Base-by-base conservation (phyloP, 2,113 vertebrate species). In the Pipa parva region DNA sequence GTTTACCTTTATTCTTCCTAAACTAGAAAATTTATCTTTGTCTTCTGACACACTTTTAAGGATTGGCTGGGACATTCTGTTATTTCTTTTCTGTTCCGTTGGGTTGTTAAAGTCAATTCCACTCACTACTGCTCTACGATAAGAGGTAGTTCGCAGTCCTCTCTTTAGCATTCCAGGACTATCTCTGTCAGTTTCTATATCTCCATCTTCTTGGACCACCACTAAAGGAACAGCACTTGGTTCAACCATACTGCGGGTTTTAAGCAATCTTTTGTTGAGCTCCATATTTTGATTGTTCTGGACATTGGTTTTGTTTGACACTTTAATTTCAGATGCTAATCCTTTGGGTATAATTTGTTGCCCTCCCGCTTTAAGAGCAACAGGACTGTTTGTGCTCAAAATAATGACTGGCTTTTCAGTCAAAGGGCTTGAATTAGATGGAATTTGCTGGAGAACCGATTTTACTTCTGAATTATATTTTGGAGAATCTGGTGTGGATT, bases 131-230 rank as follows among this genome's bases (percentile, higher is more conserved):
- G 96, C 97, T n/a, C 88, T 85, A 66, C 96, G 88, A 46, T 99
- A 99, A 1, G 97, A 99, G 0, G 94, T 98, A 21, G 92, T 96
- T 70, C 97, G 83, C 75, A 97, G 80, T 7, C 92, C 92, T 21
- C 95, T 81, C 27, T 77, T 78, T 27, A 95, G 77, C 1, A 82
- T 52, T 1, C 92, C 92, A 0, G 89, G 85, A 36, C 86, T 90
- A 18, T 89, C 89, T 18, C 63, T 55, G 7, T 89, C 91, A 0
- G 72, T 78, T 1, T 93, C 89, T 0, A 49, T 24, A 33, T 84
- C 83, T 1, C 78, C 81, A 1, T 84, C 85, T 1, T 3, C 21
- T n/a, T 79, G 75, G 2, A 59, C 70, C 1, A 68, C 78, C 5
- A 81, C 85, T 63, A 82, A 79, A 13, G 89, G 76, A 51, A 62